Evolutionary conservation across 2,797 vertebrate species (phyloP).

Genomic region (Anisognathus igniventris): DNA sequence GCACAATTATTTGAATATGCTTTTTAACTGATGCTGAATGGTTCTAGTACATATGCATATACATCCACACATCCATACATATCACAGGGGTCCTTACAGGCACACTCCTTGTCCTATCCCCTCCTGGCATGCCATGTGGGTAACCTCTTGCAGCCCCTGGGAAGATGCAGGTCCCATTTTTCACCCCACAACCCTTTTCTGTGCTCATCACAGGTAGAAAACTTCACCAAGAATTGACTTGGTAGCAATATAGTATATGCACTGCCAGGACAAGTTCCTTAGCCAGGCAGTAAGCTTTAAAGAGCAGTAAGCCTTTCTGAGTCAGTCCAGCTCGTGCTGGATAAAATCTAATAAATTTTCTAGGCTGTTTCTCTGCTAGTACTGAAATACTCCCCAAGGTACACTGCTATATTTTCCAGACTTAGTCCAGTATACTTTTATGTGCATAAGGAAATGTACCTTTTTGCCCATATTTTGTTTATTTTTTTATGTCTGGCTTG

Average conservation of each 20-base stretch:
- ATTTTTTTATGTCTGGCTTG: not conserved
- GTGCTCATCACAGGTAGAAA: not conserved
- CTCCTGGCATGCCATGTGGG: not conserved
- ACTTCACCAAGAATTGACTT: not conserved
- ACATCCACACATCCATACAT: not conserved
- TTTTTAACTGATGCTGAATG: fast-evolving
- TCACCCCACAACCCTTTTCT: not conserved
- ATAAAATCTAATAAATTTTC: constrained; percentile 21
- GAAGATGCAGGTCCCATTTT: not conserved
- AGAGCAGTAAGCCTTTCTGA: not conserved
- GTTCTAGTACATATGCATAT: fast-evolving
- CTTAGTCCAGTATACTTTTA: not conserved
- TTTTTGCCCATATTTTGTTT: not conserved
- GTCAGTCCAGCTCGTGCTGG: not conserved
- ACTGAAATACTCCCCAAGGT: not conserved
- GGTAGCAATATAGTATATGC: not conserved
- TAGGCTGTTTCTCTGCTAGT: not conserved
- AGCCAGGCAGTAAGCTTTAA: not conserved
- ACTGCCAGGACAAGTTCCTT: not conserved
- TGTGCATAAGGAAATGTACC: not conserved
- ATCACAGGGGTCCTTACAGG: not conserved
- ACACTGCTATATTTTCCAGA: not conserved
- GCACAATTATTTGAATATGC: fast-evolving
- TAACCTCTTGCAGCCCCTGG: not conserved
- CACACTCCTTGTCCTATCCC: not conserved